Conservation (phyloP, 2,888 invertebrate species). For the Caenorhabditis sp. region DNA sequence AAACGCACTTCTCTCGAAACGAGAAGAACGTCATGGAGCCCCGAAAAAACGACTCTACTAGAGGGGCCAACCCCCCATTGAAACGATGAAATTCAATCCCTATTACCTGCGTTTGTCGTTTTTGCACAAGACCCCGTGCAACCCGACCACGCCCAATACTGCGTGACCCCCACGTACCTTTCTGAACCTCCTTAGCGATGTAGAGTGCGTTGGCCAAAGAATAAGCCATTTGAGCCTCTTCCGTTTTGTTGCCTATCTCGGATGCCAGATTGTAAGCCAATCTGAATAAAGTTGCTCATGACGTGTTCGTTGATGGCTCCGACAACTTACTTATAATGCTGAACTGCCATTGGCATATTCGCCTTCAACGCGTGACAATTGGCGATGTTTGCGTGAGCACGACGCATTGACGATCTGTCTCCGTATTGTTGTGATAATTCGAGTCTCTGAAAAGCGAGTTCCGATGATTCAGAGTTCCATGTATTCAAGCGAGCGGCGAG, state of each 20-base stretch:
- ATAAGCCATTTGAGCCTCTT: conserved; percentile 60
- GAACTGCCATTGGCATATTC: conserved; percentile 53
- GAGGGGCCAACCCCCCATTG: conserved; percentile 8
- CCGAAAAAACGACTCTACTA: background rate
- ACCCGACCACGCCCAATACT: background rate
- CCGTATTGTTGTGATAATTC: conserved; percentile 62
- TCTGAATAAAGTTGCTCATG: conserved; percentile 33
- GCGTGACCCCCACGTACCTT: conserved; percentile 47
- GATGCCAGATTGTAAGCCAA: conserved; percentile 46
- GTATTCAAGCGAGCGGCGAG: too few species aligned
- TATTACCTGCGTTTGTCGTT: conserved; percentile 28
- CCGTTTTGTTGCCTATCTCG: conserved; percentile 42
- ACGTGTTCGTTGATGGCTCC: conserved; percentile 12
- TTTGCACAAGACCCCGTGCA: conserved; percentile 12
- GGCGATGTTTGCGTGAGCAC: conserved; percentile 59
- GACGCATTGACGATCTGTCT: conserved; percentile 49
- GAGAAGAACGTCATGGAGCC: conserved; percentile 31
- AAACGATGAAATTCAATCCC: conserved; percentile 47
- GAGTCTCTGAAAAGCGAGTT: conserved; percentile 48
- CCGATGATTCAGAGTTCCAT: conserved; percentile 17
- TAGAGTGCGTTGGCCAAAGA: conserved; percentile 56
- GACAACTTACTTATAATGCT: conserved; percentile 57
- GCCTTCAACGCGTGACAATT: conserved; percentile 58
- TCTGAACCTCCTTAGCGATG: conserved; percentile 51
- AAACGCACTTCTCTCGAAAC: conserved; percentile 18